These are phyloP conservation scores for Porites lutea DNA, from an alignment of 64 coral and sea anemone genomes.

Conservation along the genomic window DNA sequence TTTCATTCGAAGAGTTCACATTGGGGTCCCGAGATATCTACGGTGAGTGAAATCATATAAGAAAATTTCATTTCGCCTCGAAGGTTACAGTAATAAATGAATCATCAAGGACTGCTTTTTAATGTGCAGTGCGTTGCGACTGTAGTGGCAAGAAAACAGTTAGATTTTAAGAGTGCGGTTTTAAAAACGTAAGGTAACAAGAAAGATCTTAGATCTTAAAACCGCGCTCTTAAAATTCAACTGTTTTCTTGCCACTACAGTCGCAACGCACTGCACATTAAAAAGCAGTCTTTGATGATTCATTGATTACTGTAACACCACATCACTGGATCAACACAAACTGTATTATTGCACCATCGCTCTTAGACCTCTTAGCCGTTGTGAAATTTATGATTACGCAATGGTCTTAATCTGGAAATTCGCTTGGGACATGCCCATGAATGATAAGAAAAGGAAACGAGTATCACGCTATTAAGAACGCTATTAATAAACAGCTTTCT, in stretches of 20 bases:
- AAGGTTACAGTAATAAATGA: neutral
- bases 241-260: neutral
- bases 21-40: too few relatives aligned
- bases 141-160: neutral
- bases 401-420: neutral
- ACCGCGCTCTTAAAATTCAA: slow-evolving; percentile 1
- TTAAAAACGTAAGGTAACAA: neutral
- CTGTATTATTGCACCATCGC: neutral
- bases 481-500: neutral
- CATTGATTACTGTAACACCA: slow-evolving; percentile 13
- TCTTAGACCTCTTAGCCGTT: slow-evolving; percentile 3
- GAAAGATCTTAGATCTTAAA: slow-evolving; percentile 3
- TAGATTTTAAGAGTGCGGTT: neutral
- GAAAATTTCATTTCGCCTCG: too few relatives aligned
- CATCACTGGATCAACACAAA: neutral
- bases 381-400: slow-evolving; percentile 2
- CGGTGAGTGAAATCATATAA: too few relatives aligned
- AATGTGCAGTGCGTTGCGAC: neutral
- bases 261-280: neutral
- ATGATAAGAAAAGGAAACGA: neutral
- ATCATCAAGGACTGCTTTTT: neutral
- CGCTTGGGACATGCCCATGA: slow-evolving; percentile 10
- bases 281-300: neutral
- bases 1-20: too few relatives aligned
- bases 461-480: neutral